phyloP scores from a whole-genome alignment of 2,797 vertebrate genomes.

The Myotis planiceps region DNA sequence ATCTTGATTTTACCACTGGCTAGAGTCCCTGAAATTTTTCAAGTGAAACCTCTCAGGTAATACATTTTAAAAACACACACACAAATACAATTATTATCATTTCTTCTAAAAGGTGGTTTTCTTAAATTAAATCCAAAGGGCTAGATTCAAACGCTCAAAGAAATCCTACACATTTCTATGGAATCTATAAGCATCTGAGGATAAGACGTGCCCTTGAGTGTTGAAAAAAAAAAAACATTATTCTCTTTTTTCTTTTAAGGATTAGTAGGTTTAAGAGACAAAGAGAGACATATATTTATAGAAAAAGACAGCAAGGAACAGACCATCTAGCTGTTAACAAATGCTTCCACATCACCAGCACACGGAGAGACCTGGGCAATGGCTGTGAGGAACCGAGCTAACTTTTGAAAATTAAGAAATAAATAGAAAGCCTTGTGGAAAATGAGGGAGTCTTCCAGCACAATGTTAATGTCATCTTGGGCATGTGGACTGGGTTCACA shows the following conservation, averaged over 20 bases:
- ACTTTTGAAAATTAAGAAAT: slow-evolving; percentile 70
- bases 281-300: neutral
- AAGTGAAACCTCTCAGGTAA: slow-evolving; percentile 67
- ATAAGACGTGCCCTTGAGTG: slow-evolving; percentile 41
- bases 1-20: slow-evolving; percentile 63
- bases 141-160: slow-evolving; percentile 30
- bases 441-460: slow-evolving; percentile 45
- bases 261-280: slow-evolving; percentile 44
- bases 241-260: slow-evolving; percentile 58
- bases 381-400: slow-evolving; percentile 27
- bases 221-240: slow-evolving; percentile 50
- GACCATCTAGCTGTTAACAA: neutral
- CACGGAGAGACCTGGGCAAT: neutral
- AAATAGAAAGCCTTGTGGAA: slow-evolving; percentile 59
- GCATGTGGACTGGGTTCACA: slow-evolving; percentile 38
- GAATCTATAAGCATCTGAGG: neutral
- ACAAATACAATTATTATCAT: slow-evolving; percentile 40
- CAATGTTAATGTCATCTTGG: slow-evolving; percentile 58
- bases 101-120: slow-evolving; percentile 58
- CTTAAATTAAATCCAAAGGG: slow-evolving; percentile 51
- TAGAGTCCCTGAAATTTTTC: slow-evolving; percentile 43
- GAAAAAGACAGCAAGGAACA: slow-evolving; percentile 28
- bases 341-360: slow-evolving; percentile 31
- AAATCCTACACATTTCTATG: slow-evolving; percentile 53
- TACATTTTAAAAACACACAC: slow-evolving; percentile 38